These are phyloP conservation scores for Microctenopoma steveboyesi DNA, from an alignment of 2,797 vertebrate species.

Conservation along the genomic window DNA sequence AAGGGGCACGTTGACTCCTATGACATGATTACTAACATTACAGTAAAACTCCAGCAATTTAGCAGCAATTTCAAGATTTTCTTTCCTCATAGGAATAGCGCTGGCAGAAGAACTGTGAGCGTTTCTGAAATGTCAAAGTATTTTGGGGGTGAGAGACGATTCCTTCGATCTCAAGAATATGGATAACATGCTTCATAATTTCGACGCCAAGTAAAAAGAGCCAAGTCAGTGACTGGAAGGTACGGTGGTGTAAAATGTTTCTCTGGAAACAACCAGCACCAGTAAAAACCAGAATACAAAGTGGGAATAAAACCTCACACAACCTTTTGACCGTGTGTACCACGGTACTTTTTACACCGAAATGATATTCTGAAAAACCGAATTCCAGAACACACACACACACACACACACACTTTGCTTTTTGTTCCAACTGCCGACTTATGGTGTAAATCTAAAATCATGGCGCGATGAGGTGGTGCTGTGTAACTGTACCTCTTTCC, in stretches of 20 bases:
- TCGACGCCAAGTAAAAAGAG: slow-evolving; percentile 12
- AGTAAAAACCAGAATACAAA: no score
- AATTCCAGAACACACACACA: no score
- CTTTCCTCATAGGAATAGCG: slow-evolving; percentile 38
- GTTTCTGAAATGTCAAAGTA: slow-evolving; percentile 35
- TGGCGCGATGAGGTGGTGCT: background rate
- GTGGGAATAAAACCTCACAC: no score
- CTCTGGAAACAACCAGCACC: background rate
- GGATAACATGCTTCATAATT: slow-evolving; percentile 24
- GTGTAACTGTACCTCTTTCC: slow-evolving; percentile 90
- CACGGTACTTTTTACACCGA: no score
- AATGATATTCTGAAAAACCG: no score
- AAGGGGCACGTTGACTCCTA: slow-evolving; percentile 12
- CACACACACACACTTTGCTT: no score
- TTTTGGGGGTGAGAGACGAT: slow-evolving; percentile 30
- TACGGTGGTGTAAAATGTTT: background rate
- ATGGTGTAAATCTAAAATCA: no score
- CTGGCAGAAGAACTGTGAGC: slow-evolving; percentile 37
- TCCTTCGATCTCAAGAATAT: slow-evolving; percentile 29
- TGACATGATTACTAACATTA: slow-evolving; percentile 70
- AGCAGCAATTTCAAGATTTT: slow-evolving; percentile 66
- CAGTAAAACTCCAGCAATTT: slow-evolving; percentile 68
- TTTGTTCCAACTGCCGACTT: no score
- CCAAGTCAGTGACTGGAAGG: background rate
- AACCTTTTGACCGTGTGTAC: no score